These are phyloP conservation scores for Synanthedon andrenaeformis DNA, from an alignment of 2,888 invertebrate species.

Conservation along the genomic window DNA sequence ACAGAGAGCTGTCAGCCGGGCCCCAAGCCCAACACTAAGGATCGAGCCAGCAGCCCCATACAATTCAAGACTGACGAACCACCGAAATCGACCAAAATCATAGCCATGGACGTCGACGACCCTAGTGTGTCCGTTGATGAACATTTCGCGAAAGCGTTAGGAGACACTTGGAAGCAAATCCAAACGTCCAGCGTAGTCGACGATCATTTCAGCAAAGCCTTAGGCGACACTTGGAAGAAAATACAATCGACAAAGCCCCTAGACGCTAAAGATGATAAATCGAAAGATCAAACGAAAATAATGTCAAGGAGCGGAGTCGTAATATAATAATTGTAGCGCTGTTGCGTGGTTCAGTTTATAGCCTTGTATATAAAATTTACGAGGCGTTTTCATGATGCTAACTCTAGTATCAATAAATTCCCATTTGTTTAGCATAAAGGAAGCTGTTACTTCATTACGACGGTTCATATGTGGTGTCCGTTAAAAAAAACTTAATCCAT, in stretches of 20 bases:
- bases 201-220: slow-evolving; percentile 92
- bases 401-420: slow-evolving; percentile 54
- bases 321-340: slow-evolving; percentile 38
- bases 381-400: slow-evolving; percentile 46
- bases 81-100: slow-evolving; percentile 49
- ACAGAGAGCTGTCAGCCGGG: slow-evolving; percentile 32
- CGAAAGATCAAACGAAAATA: slow-evolving; percentile 56
- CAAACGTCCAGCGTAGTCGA: slow-evolving; percentile 78
- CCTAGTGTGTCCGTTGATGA: slow-evolving; percentile 83
- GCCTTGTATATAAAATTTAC: slow-evolving; percentile 41
- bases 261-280: slow-evolving; percentile 33
- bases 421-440: slow-evolving; percentile 49
- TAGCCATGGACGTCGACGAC: slow-evolving; percentile 71
- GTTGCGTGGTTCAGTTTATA: slow-evolving; percentile 40
- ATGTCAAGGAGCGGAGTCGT: slow-evolving; percentile 64
- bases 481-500: slow-evolving; percentile 27
- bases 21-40: slow-evolving; percentile 57
- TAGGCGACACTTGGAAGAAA: slow-evolving; percentile 87
- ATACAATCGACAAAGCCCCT: slow-evolving; percentile 71
- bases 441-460: slow-evolving; percentile 24
- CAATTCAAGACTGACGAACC: slow-evolving; percentile 49
- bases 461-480: not conserved
- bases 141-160: slow-evolving; percentile 91
- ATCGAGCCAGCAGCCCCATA: slow-evolving; percentile 62
- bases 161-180: slow-evolving; percentile 84